phyloP scores from a whole-genome alignment of 2,888 invertebrate species.

The Tetragnatha montana region DNA sequence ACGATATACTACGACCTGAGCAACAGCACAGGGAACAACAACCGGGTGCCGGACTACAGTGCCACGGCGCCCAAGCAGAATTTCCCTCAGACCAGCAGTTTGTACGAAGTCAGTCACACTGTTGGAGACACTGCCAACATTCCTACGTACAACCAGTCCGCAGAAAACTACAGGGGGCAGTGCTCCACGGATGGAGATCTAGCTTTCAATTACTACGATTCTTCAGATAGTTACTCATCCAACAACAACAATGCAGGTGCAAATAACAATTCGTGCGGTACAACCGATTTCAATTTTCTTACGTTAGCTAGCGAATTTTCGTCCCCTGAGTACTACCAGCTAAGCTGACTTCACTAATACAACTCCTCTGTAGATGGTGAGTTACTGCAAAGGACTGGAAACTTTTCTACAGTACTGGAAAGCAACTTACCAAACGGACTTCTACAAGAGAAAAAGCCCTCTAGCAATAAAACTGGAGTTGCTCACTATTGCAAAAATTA shows the following conservation, averaged over 20 bases:
- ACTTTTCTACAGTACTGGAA: conserved; percentile 15
- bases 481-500: conserved; percentile 4
- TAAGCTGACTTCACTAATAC: conserved; percentile 78
- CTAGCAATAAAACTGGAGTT: conserved; percentile 48
- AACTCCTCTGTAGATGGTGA: conserved; percentile 18
- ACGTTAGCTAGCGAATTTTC: conserved; percentile 92
- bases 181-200: conserved; percentile 68
- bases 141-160: conserved; percentile 65
- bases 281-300: conserved; percentile 89
- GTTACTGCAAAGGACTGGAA: conserved; percentile 10
- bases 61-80: conserved; percentile 71
- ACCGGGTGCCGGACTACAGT: conserved; percentile 70
- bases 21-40: conserved; percentile 67
- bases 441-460: conserved; percentile 21
- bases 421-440: neutral
- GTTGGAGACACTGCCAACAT: conserved; percentile 71
- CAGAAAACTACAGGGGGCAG: conserved; percentile 69
- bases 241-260: conserved; percentile 62
- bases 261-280: conserved; percentile 68
- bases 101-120: conserved; percentile 66
- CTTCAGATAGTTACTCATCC: conserved; percentile 67
- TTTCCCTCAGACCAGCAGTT: conserved; percentile 63
- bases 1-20: conserved; percentile 70
- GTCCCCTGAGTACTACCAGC: conserved; percentile 91
- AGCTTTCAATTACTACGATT: conserved; percentile 69